Conservation (phyloP, 2,888 invertebrate species). For the Chrysina gloriosa region DNA sequence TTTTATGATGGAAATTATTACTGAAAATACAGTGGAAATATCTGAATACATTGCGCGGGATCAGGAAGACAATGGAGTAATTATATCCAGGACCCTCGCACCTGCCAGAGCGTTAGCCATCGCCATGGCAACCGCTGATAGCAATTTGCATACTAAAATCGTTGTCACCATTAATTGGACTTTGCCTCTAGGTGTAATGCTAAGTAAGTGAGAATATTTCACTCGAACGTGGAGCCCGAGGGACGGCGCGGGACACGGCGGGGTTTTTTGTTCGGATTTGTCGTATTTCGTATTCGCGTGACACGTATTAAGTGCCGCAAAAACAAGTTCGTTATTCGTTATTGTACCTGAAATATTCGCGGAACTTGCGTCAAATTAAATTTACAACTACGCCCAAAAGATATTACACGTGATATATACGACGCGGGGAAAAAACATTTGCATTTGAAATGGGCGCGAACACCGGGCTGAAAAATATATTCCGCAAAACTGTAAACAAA, state of each 20-base stretch:
- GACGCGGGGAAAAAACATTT: background rate
- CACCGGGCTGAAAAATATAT: too few relatives aligned
- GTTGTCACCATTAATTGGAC: slow-evolving; percentile 59
- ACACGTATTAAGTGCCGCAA: slow-evolving; percentile 1
- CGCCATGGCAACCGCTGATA: slow-evolving; percentile 57
- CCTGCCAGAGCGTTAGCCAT: slow-evolving; percentile 54
- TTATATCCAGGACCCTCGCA: slow-evolving; percentile 58
- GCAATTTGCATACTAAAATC: slow-evolving; percentile 61
- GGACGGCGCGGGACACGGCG: background rate
- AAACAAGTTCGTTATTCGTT: slow-evolving; percentile 17
- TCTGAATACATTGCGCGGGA: slow-evolving; percentile 41
- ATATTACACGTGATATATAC: too few relatives aligned
- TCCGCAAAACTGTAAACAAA: too few relatives aligned
- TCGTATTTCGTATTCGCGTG: background rate
- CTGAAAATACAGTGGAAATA: slow-evolving; percentile 46
- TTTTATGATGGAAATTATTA: slow-evolving; percentile 44
- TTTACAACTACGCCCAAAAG: background rate
- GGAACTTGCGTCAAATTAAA: slow-evolving; percentile 1
- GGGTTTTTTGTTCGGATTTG: slow-evolving; percentile 11
- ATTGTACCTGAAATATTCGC: slow-evolving; percentile 5
- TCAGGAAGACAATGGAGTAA: slow-evolving; percentile 61
- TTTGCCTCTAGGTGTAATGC: slow-evolving; percentile 50
- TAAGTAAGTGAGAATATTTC: slow-evolving; percentile 37
- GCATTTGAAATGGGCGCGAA: too few relatives aligned
- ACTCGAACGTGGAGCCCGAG: slow-evolving; percentile 2